Conservation (phyloP, 92 coral and sea anemone species). For the Epizoanthus ramosus region DNA sequence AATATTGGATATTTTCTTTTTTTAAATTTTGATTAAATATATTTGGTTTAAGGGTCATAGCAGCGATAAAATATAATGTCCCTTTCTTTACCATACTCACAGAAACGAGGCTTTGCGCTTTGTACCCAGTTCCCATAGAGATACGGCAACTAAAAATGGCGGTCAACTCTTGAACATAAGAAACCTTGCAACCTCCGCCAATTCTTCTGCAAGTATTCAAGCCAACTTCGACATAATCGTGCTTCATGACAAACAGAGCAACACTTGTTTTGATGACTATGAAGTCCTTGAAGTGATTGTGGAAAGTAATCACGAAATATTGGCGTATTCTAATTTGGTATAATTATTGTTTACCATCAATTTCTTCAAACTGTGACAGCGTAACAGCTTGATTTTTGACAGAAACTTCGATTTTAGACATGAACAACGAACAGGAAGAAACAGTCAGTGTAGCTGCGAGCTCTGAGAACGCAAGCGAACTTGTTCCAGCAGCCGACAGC, state of each 20-base stretch:
- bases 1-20: neutral
- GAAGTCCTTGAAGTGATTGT: conserved; percentile 20
- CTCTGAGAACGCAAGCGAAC: conserved; percentile 62
- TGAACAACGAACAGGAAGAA: conserved; percentile 78
- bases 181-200: neutral
- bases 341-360: conserved; percentile 30
- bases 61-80: neutral
- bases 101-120: conserved; percentile 54
- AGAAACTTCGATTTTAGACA: conserved; percentile 9
- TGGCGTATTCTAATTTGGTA: conserved; percentile 7
- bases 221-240: neutral
- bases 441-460: conserved; percentile 51
- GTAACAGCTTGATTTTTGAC: neutral
- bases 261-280: conserved; percentile 6
- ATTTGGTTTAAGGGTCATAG: neutral
- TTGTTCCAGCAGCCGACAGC: conserved; percentile 58
- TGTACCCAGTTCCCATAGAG: conserved; percentile 77
- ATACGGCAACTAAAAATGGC: conserved; percentile 72
- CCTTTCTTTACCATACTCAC: neutral
- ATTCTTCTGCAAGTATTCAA: neutral
- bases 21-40: neutral
- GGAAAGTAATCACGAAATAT: neutral
- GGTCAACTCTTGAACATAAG: conserved; percentile 52
- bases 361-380: neutral
- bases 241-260: neutral